Evolutionary conservation across 1,140 invertebrate genomes (phyloP).

Genomic region (Drosophila mojavensis): DNA sequence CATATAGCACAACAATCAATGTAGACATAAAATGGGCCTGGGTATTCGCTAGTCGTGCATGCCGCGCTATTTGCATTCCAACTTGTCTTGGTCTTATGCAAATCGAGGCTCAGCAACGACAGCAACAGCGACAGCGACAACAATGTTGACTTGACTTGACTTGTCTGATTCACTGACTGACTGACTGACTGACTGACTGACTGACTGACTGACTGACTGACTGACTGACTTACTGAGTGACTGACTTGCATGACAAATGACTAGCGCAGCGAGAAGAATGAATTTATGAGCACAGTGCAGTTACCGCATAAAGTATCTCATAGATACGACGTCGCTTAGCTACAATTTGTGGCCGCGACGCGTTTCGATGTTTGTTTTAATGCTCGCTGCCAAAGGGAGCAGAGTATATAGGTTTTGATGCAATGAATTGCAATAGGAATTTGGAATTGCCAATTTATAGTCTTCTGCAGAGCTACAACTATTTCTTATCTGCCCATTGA

Average conservation of each 20-base stretch:
- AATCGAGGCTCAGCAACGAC: constrained; percentile 36
- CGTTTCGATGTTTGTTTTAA: constrained; percentile 31
- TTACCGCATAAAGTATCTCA: constrained; percentile 77
- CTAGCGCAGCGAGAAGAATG: constrained; percentile 46
- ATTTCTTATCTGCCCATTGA: no score
- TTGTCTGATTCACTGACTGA: constrained; percentile 29
- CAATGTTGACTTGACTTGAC: constrained; percentile 43
- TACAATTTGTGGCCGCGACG: constrained; percentile 29
- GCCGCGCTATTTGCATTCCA: constrained; percentile 2
- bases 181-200: constrained; percentile 51
- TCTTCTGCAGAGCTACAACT: no score
- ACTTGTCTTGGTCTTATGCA: constrained; percentile 52
- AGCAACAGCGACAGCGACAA: constrained; percentile 14
- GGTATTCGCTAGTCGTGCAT: constrained; percentile 24
- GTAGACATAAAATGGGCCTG: neutral
- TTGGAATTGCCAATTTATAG: no score
- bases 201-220: constrained; percentile 42
- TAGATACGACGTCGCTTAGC: constrained; percentile 45
- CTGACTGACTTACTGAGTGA: constrained; percentile 53
- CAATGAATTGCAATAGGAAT: no score
- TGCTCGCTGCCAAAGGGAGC: no score
- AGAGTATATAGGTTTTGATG: no score
- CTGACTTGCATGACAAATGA: constrained; percentile 71
- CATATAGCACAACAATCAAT: neutral
- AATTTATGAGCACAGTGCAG: constrained; percentile 77